Evolutionary conservation across 2,797 vertebrate genomes (phyloP), one percentile per base, ranked within the genome.

Genomic region (Cyclura pinguis): DNA sequence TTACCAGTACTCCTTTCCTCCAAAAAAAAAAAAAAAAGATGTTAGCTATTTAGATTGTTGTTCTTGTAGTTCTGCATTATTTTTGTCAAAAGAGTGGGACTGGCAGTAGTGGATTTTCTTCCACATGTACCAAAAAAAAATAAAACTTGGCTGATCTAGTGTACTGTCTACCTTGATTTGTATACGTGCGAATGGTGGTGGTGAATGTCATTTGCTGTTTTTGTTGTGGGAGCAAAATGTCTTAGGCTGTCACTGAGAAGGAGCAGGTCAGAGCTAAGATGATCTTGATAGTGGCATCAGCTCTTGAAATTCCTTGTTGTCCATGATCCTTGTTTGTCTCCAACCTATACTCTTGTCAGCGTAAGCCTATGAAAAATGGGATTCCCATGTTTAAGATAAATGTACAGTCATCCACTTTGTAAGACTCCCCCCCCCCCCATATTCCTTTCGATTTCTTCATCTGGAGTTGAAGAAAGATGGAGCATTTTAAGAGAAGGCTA

Each of bases 361-460:
- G 42, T 52, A 35, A 47, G 32, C 74, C 76, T 85, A 35, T 72
- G 47, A 80, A 85, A 55, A 85, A 55, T 29, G 27, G 14, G 42
- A 52, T 80, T 20, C 42, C 5, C 18, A 69, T 69, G 6, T 88
- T 69, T 29, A 55, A 55, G 14, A 16, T 6, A 50, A 67, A 69
- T 24, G 64, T 38, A 27, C 16, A 14, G 35, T 29, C 50, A 38
- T 38, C 55, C 16, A 47, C 8, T 52, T 67, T 69, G n/a, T 20
- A 50, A 80, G 57, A 32, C 18, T 50, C 50, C 12, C 22, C 27
- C 29, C 29, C 42, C 32, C 59, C 12, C 35, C 16, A 72, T 20
- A 35, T 57, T 85, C n/a, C 74, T 85, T 89, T 80, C 55, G 29
- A 47, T 86, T 81, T 29, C n/a, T 62, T 10, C 50, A 73, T 13